Base-by-base conservation (phyloP, 2,888 invertebrate genomes). In the Platypus cylindrus region DNA sequence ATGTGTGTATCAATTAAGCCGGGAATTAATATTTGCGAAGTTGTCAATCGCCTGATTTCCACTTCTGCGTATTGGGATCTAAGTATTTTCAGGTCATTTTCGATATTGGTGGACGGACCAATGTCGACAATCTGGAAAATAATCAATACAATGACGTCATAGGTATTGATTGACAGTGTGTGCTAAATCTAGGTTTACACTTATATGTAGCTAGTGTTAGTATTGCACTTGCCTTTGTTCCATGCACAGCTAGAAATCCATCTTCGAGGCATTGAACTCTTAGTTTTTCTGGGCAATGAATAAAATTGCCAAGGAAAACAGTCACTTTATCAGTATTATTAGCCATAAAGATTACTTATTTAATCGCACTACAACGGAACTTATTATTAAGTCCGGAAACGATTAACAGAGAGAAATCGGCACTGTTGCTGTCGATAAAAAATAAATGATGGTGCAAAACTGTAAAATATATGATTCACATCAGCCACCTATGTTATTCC, bases 1-100 rank as follows among this genome's bases (percentile, higher is more conserved):
- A 85, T 81, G 55, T 93, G 93, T 14, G 84, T 80, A 59, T 93
- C 91, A 2, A 91, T 68, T 39, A 93, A 73, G 1, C 91, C 93
- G 0, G 91, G 91, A 56, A 89, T 77, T 9, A 91, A 56, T 52
- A 91, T 78, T 59, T 84, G 78, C 30, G 62, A 59, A 3, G 56
- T 48, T 5, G 48, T 52, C 5, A 69, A 34, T 2, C 7, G 17
- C 3, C 45, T 40, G 26, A 28, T 36, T 33, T 46, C 34, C n/a
- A n/a, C n/a, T 4, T 37, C 45, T 2, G 40, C 34, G 20, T 37
- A 30, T 14, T 32, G 34, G 13, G 56, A 43, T 13, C 47, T 38
- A 15, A 52, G 42, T 48, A 49, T 43, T 38, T 56, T 24, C 47
- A 53, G 31, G 32, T 47, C 35, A 54, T 59, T 22, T 27, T 48